phyloP scores from a whole-genome alignment of 1,140 invertebrate species.

The Brachionus plicatilis region DNA sequence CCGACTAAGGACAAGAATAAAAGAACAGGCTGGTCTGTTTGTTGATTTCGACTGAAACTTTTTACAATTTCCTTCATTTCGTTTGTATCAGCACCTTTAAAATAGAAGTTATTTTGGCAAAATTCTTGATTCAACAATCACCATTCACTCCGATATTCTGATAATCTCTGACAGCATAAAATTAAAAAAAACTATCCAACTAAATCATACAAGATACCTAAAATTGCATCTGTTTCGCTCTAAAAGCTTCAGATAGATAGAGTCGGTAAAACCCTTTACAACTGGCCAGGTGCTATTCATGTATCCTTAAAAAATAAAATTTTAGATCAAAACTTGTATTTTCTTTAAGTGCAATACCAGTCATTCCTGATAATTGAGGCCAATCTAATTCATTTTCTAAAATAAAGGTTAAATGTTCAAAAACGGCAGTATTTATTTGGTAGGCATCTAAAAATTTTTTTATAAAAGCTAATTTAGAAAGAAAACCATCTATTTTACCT shows the following conservation, averaged over 20 bases:
- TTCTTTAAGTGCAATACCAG: conserved; percentile 47
- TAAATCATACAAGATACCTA: background rate
- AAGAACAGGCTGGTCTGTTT: conserved; percentile 55
- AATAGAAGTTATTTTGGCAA: conserved; percentile 41
- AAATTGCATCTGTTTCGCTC: conserved; percentile 58
- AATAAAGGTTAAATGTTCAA: conserved; percentile 52
- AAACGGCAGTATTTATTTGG: conserved; percentile 45
- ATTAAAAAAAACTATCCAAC: background rate
- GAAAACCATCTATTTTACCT: conserved; percentile 48
- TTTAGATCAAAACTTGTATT: too few species aligned
- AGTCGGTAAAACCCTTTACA: conserved; percentile 48
- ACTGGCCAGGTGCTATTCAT: conserved; percentile 48
- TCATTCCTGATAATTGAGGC: conserved; percentile 58
- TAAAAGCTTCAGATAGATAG: conserved; percentile 49
- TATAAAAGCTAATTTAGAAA: background rate
- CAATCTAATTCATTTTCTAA: conserved; percentile 59
- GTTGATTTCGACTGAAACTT: background rate
- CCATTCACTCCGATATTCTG: conserved; percentile 59
- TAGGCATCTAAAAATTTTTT: background rate
- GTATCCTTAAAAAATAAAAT: background rate
- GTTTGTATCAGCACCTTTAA: conserved; percentile 49
- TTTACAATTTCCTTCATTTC: conserved; percentile 41
- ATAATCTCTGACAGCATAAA: conserved; percentile 52
- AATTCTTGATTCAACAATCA: conserved; percentile 7
- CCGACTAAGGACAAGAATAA: conserved; percentile 57